These are phyloP conservation scores for Antitype chi DNA, from an alignment of 2,888 invertebrate species.

Conservation along the genomic window DNA sequence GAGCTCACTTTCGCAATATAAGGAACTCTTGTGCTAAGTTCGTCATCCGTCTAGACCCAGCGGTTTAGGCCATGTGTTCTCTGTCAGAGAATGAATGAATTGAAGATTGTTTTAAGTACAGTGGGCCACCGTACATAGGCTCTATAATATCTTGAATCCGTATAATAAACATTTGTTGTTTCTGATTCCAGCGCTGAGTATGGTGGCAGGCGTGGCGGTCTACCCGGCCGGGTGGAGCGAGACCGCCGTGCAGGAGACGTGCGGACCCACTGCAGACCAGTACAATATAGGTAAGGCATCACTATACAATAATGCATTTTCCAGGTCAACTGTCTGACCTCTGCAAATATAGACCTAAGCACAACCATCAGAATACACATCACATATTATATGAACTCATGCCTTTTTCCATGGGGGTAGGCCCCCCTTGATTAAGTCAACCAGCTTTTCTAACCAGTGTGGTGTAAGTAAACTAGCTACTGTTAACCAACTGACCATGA, in stretches of 20 bases:
- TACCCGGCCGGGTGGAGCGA: slow-evolving; percentile 98
- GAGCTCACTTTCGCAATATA: too few relatives aligned
- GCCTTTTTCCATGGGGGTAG: too few relatives aligned
- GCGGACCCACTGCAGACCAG: slow-evolving; percentile 95
- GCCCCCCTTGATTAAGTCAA: neutral
- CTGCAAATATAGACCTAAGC: neutral
- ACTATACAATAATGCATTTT: neutral
- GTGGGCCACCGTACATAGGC: too few relatives aligned
- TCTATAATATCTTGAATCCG: neutral
- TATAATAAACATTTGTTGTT: slow-evolving; percentile 18
- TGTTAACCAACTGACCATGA: neutral
- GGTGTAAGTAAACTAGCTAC: neutral
- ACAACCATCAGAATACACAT: neutral
- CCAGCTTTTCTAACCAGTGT: neutral
- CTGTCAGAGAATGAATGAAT: too few relatives aligned
- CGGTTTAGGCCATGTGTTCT: too few relatives aligned
- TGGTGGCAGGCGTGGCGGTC: slow-evolving; percentile 96
- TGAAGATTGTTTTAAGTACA: too few relatives aligned
- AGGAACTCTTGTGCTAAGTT: too few relatives aligned
- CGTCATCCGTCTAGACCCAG: too few relatives aligned
- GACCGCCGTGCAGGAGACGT: slow-evolving; percentile 95
- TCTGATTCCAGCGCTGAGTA: slow-evolving; percentile 93
- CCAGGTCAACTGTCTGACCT: neutral
- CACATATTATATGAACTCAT: neutral
- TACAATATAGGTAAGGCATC: slow-evolving; percentile 90